Base-by-base conservation (phyloP, 92 coral and sea anemone species). In the Phymanthus crucifer region DNA sequence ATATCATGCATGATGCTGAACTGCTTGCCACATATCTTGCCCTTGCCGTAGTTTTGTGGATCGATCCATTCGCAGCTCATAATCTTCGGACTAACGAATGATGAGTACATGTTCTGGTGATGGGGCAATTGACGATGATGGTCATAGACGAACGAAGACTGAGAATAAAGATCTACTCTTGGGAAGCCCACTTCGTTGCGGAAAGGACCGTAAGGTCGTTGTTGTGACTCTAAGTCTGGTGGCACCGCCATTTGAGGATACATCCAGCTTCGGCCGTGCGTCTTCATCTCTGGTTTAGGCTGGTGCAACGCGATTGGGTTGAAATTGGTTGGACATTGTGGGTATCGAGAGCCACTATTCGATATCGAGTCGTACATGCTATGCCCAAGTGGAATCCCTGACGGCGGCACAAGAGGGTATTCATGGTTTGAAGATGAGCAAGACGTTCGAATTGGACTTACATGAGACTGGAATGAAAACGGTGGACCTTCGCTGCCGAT, bases 31-130 rank as follows among this genome's bases (percentile, higher is more conserved):
- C 99, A 96, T 33, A 94, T 90, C 87, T 96, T 96, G 77, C 93
- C 89, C 83, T 96, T 96, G 31, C 92, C 91, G 72, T 88, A 96
- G 89, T 92, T 90, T 67, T 93, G 99, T 40, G 97, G 99, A 67
- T 96, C 99, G 76, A 96, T 85, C 99, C 99, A 96, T 78, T 96
- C 99, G 54, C 99, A 96, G 72, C 90, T 93, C 87, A 96, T 92
- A 31, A 96, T 96, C 81, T 96, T 94, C 9, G 97, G 83, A 48
- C 87, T 92, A 70, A 87, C 84, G 80, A 84, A 88, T 14, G 90
- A 65, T 66, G 83, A 93, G 73, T 82, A 89, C 81, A 85, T 84
- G 38, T 78, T 77, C 75, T 79, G 93, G 40, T 82, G 90, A 74
- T 89, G 92, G 46, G 83, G 61, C 70, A 90, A 67, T 32, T 91